These are phyloP conservation scores for Perccottus glenii DNA, from an alignment of 2,113 vertebrate genomes.

Conservation along the genomic window DNA sequence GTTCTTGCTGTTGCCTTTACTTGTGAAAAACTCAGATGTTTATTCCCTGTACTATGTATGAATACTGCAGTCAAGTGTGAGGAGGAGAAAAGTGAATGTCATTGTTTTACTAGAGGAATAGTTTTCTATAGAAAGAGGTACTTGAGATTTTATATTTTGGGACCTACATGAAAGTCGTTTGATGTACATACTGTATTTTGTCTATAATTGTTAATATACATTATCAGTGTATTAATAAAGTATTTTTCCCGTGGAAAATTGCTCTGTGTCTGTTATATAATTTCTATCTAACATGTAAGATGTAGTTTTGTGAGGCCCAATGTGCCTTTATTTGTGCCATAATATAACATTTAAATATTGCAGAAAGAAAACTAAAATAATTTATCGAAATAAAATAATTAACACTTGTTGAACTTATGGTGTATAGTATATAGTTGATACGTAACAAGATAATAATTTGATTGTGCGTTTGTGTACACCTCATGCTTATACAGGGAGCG, in stretches of 20 bases:
- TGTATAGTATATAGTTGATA: too few species aligned
- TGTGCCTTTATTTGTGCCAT: too few species aligned
- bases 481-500: too few species aligned
- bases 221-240: slow-evolving; percentile 94
- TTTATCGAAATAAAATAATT: too few species aligned
- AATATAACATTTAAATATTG: too few species aligned
- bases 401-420: too few species aligned
- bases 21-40: slow-evolving; percentile 87
- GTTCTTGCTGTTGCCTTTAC: slow-evolving; percentile 95
- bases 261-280: not conserved
- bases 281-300: too few species aligned
- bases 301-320: too few species aligned
- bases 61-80: slow-evolving; percentile 84
- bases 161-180: slow-evolving; percentile 89
- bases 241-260: slow-evolving; percentile 91
- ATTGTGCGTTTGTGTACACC: too few species aligned
- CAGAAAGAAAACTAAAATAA: too few species aligned
- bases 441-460: too few species aligned
- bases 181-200: slow-evolving; percentile 95
- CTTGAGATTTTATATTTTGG: slow-evolving; percentile 95
- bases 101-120: slow-evolving; percentile 85
- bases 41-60: slow-evolving; percentile 85
- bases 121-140: slow-evolving; percentile 96
- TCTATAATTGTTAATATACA: slow-evolving; percentile 92
- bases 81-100: slow-evolving; percentile 92